Percentiles rank a stretch among this genome's conserved stretches.
Evolutionary conservation across 2,888 invertebrate genomes (phyloP).

Genomic region (Trissoscelio sp.): DNA sequence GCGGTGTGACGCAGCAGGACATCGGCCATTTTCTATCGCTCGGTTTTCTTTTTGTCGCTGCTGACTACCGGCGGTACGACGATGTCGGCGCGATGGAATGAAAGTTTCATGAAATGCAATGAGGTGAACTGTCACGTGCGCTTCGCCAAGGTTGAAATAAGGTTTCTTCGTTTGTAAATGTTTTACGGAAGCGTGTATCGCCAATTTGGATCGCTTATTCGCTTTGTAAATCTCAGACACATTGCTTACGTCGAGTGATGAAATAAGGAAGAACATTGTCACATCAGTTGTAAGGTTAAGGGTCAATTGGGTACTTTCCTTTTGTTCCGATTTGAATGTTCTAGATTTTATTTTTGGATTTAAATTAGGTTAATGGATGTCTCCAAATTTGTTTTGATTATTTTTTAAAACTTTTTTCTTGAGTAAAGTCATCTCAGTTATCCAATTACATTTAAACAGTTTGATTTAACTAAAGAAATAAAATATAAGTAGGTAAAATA

Average conservation of each 20-base stretch:
- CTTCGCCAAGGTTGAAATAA: conserved; percentile 53
- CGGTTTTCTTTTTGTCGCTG: conserved; percentile 43
- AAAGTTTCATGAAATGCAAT: conserved; percentile 69
- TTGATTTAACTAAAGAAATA: too few relatives aligned
- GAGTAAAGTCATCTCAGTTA: too few relatives aligned
- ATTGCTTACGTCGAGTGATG: conserved; percentile 31
- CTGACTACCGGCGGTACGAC: conserved; percentile 43
- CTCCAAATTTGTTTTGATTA: too few relatives aligned
- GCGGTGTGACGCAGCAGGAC: conserved; percentile 51
- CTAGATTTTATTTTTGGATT: neutral
- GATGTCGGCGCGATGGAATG: conserved; percentile 43
- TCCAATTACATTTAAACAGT: too few relatives aligned
- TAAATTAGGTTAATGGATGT: too few relatives aligned
- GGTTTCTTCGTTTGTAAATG: conserved; percentile 61
- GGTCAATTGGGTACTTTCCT: neutral
- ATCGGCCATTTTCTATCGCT: conserved; percentile 52
- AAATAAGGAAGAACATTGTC: conserved; percentile 21
- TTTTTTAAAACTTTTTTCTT: too few relatives aligned
- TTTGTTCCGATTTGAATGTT: too few relatives aligned
- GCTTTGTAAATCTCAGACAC: conserved; percentile 52
- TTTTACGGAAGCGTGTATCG: conserved; percentile 57
- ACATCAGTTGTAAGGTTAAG: neutral
- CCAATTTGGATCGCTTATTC: conserved; percentile 46
- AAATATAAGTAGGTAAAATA: too few relatives aligned
- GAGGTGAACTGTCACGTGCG: conserved; percentile 62